Evolutionary conservation across 2,797 vertebrate species (phyloP).

Genomic region (Sebastolobus altivelis): DNA sequence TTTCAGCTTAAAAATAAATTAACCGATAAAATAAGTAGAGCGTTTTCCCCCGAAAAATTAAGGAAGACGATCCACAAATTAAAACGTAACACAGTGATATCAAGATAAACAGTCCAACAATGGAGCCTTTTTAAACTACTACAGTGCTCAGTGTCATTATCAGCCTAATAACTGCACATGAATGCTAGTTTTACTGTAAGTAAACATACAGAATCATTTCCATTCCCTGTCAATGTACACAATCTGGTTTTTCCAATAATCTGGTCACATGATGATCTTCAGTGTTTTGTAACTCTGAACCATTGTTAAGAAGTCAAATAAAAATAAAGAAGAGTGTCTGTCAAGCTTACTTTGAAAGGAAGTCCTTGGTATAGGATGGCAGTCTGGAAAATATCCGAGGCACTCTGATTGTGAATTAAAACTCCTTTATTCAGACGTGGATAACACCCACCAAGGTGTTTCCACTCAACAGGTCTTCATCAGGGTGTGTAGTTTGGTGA

Average conservation of each 20-base stretch:
- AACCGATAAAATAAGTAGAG: neutral
- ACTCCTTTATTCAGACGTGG: no score
- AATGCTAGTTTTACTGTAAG: neutral
- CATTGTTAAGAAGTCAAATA: neutral
- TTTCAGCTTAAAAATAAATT: conserved; percentile 1
- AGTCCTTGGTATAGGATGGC: no score
- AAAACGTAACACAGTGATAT: conserved; percentile 25
- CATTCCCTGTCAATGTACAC: neutral
- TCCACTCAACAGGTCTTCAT: no score
- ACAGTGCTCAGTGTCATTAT: neutral
- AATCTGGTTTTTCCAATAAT: neutral
- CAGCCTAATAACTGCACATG: neutral
- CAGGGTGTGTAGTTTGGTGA: no score
- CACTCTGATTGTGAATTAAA: no score
- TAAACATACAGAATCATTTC: neutral
- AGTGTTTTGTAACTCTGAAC: neutral
- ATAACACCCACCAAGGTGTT: no score
- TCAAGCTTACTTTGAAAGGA: no score
- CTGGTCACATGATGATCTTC: neutral
- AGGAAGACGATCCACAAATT: conserved; percentile 58
- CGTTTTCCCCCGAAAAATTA: neutral
- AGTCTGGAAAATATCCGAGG: no score
- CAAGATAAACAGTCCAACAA: neutral
- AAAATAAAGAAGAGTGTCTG: no score
- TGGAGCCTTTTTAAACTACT: neutral